Conservation (phyloP, 1,140 invertebrate genomes). For the Zaprionus taronus region DNA sequence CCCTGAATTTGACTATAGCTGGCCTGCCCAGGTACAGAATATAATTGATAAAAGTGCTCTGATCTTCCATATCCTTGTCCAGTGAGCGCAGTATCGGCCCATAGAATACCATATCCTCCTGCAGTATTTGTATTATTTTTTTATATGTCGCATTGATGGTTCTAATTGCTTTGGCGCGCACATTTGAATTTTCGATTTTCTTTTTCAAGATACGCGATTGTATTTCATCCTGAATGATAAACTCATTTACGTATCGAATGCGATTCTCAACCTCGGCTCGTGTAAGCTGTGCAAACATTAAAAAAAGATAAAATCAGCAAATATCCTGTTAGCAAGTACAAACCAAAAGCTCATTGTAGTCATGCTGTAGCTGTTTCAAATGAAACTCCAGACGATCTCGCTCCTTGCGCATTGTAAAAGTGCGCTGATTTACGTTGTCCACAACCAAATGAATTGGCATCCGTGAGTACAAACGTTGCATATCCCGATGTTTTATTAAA, state of each 20-base stretch:
- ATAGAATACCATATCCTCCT: slow-evolving; percentile 77
- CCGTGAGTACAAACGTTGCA: slow-evolving; percentile 74
- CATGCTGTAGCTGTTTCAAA: slow-evolving; percentile 51
- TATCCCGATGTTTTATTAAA: slow-evolving; percentile 67
- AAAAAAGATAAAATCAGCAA: background rate
- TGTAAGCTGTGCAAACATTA: slow-evolving; percentile 27
- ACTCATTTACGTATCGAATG: slow-evolving; percentile 74
- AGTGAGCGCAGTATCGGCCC: slow-evolving; percentile 76
- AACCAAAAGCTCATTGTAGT: slow-evolving; percentile 59
- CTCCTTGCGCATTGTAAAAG: slow-evolving; percentile 79
- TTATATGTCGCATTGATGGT: slow-evolving; percentile 76
- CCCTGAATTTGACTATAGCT: slow-evolving; percentile 69
- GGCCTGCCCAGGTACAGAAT: slow-evolving; percentile 74
- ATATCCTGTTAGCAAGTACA: background rate
- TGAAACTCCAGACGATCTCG: slow-evolving; percentile 70
- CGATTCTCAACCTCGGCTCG: slow-evolving; percentile 65
- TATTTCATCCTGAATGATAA: slow-evolving; percentile 62
- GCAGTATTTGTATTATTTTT: slow-evolving; percentile 71
- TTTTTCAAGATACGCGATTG: slow-evolving; percentile 60
- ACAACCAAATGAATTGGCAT: slow-evolving; percentile 77
- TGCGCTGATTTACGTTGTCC: slow-evolving; percentile 80
- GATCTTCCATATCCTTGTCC: slow-evolving; percentile 74
- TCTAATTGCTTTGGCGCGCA: slow-evolving; percentile 74
- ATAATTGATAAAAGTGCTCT: slow-evolving; percentile 73
- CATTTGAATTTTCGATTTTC: slow-evolving; percentile 78